phyloP scores from a whole-genome alignment of 2,888 invertebrate genomes.

The Ischnura elegans region DNA sequence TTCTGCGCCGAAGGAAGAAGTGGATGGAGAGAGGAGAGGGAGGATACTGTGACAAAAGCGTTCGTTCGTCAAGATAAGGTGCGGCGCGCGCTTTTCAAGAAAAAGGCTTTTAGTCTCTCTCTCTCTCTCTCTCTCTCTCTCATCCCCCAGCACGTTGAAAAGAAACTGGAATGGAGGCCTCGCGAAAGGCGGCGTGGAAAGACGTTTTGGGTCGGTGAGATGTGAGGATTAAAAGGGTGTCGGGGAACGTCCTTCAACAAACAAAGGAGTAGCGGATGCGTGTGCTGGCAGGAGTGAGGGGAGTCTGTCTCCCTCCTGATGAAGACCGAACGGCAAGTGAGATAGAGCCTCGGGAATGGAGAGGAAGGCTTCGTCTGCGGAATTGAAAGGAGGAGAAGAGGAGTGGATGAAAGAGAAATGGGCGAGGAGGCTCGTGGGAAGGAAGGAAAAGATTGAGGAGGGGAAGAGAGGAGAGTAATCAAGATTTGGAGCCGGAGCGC shows the following conservation, averaged over 20 bases:
- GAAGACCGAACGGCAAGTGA: constrained; percentile 25
- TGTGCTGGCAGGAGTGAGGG: constrained; percentile 45
- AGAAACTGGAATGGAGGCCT: background rate
- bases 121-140: too few relatives aligned
- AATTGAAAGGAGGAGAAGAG: background rate
- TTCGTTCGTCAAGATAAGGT: constrained; percentile 20
- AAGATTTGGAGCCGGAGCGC: too few relatives aligned
- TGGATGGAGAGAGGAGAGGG: background rate
- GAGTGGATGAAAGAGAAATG: background rate
- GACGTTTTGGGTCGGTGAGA: background rate
- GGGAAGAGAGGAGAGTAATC: background rate
- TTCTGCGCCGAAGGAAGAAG: background rate
- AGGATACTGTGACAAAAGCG: background rate
- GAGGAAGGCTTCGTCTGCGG: background rate
- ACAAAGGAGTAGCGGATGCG: constrained; percentile 64
- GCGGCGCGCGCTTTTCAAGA: background rate
- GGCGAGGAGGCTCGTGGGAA: background rate
- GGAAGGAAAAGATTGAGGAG: background rate
- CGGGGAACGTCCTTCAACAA: background rate
- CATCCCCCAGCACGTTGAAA: background rate
- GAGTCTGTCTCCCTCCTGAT: constrained; percentile 60
- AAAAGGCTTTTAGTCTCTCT: background rate
- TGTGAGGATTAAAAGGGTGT: background rate
- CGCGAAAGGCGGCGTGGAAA: background rate
- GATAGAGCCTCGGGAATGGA: background rate